Evolutionary conservation across 1,140 invertebrate species (phyloP).

Genomic region (Tachypleus tridentatus): DNA sequence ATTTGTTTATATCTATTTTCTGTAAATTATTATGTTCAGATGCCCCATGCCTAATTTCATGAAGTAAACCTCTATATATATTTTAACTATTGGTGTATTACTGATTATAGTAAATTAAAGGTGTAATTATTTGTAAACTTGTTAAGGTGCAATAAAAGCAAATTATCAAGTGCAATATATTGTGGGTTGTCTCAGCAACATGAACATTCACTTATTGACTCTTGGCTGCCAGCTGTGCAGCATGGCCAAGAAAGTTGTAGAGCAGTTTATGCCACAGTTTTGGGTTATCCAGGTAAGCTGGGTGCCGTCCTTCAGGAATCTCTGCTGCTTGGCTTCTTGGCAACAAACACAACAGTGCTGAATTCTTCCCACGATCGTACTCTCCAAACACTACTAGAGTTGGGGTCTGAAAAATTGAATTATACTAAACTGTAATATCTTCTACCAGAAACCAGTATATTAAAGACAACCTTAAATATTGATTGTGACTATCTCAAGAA

Average conservation of each 20-base stretch:
- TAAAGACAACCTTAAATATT: not conserved
- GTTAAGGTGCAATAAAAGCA: too few species aligned
- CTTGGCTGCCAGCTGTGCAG: too few species aligned
- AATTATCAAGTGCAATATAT: too few species aligned
- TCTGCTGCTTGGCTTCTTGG: constrained; percentile 30
- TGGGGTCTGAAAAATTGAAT: constrained; percentile 30
- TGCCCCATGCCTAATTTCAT: too few species aligned
- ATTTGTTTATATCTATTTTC: too few species aligned
- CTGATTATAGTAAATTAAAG: too few species aligned
- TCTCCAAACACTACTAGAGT: constrained; percentile 37
- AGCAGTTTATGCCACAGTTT: constrained; percentile 34
- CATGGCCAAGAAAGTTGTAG: constrained; percentile 32
- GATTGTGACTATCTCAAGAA: not conserved
- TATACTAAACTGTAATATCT: constrained; percentile 7
- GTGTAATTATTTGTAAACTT: too few species aligned
- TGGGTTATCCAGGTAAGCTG: constrained; percentile 38
- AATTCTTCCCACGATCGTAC: constrained; percentile 32
- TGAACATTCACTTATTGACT: too few species aligned
- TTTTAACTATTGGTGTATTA: too few species aligned
- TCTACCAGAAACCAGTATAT: not conserved
- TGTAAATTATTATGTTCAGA: too few species aligned
- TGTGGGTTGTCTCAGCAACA: too few species aligned
- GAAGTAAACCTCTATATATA: too few species aligned
- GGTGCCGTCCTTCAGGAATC: constrained; percentile 34
- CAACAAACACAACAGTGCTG: constrained; percentile 29